phyloP scores from a whole-genome alignment of 2,888 invertebrate species.

The Caradrina kadenii region DNA sequence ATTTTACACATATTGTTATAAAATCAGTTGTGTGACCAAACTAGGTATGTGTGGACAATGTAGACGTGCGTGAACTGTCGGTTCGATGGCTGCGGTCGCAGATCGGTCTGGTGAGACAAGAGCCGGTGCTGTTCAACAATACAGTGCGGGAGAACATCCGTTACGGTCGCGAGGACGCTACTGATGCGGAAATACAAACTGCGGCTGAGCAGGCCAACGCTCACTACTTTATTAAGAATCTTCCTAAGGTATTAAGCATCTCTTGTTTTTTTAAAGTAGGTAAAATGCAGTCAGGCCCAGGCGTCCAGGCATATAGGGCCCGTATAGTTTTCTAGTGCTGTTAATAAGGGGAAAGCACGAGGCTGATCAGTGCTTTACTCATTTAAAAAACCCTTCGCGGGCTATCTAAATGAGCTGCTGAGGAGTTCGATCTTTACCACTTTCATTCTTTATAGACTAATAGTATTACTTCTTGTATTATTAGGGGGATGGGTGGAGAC shows the following conservation, averaged over 20 bases:
- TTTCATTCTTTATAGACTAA: too few relatives aligned
- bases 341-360: too few relatives aligned
- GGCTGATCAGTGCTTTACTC: too few relatives aligned
- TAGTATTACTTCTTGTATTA: too few relatives aligned
- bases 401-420: too few relatives aligned
- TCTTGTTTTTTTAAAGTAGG: not conserved
- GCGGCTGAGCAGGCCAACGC: conserved; percentile 94
- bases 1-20: not conserved
- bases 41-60: conserved; percentile 92
- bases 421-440: too few relatives aligned
- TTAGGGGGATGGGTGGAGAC: too few relatives aligned
- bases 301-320: not conserved
- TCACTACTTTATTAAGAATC: conserved; percentile 73
- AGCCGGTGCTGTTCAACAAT: conserved; percentile 93
- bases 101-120: conserved; percentile 93
- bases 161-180: conserved; percentile 93
- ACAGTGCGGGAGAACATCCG: conserved; percentile 96
- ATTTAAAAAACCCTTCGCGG: too few relatives aligned
- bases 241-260: conserved; percentile 90
- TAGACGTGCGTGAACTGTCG: conserved; percentile 93
- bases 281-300: too few relatives aligned
- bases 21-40: conserved; percentile 1
- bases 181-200: conserved; percentile 91
- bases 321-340: too few relatives aligned
- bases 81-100: conserved; percentile 94